phyloP scores from a whole-genome alignment of 1,140 invertebrate genomes.

The Nebria ingens region DNA sequence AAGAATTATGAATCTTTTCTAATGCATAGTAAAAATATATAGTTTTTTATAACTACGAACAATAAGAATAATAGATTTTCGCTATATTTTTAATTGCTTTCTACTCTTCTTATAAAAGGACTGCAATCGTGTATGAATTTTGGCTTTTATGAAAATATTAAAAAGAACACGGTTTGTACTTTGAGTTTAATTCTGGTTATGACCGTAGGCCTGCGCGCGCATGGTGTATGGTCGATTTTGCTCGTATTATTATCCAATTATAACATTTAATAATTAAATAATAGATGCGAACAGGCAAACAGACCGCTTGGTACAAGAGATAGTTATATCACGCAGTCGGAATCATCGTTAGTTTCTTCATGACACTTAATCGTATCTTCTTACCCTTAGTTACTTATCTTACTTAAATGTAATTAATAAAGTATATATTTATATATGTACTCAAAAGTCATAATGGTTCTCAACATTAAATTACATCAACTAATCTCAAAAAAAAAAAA shows the following conservation, averaged over 20 bases:
- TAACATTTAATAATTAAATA: not conserved
- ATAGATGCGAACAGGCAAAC: not conserved
- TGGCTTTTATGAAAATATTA: too few species aligned
- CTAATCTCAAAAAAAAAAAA: conserved; percentile 5
- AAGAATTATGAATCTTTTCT: too few species aligned
- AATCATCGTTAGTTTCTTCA: not conserved
- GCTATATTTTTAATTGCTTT: too few species aligned
- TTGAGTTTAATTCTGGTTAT: too few species aligned
- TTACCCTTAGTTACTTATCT: not conserved
- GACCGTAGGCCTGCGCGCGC: too few species aligned
- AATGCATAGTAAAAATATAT: too few species aligned
- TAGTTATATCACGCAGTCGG: not conserved
- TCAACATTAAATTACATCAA: conserved; percentile 7
- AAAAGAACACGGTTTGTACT: too few species aligned
- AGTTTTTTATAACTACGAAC: too few species aligned
- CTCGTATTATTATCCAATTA: not conserved
- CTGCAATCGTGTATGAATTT: too few species aligned
- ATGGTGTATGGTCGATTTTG: conserved; percentile 1
- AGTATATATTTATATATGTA: too few species aligned
- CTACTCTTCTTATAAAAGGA: too few species aligned
- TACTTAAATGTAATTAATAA: conserved; percentile 3
- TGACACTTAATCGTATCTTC: conserved; percentile 2
- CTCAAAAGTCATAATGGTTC: conserved; percentile 1
- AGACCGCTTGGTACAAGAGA: not conserved
- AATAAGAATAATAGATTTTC: too few species aligned